Evolutionary conservation across 2,797 vertebrate species (phyloP).

Genomic region (Danionella dracula): DNA sequence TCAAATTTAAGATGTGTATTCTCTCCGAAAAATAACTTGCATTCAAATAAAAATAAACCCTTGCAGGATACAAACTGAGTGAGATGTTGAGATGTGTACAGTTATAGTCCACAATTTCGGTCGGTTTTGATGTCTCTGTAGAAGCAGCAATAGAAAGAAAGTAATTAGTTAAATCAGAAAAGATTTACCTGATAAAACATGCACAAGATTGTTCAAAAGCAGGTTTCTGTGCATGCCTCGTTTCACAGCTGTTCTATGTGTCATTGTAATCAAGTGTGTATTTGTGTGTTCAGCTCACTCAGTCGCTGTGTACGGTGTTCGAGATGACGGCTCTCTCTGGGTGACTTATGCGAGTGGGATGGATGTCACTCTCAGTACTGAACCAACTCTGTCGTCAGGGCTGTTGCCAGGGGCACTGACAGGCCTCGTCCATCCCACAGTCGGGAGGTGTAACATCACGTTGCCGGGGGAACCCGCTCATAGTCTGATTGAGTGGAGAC

Average conservation of each 20-base stretch:
- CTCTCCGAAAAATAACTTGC: too few species aligned
- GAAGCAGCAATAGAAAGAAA: too few species aligned
- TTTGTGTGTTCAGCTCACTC: conserved; percentile 64
- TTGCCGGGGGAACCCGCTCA: conserved; percentile 91
- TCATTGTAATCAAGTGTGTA: neutral
- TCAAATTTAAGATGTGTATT: too few species aligned
- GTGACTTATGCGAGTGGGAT: conserved; percentile 93
- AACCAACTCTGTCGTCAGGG: conserved; percentile 77
- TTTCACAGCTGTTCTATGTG: neutral
- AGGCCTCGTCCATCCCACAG: conserved; percentile 86
- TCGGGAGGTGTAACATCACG: conserved; percentile 96
- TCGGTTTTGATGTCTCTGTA: too few species aligned
- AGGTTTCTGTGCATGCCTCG: too few species aligned
- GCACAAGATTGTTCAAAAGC: too few species aligned
- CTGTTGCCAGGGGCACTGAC: conserved; percentile 60
- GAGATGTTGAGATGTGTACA: too few species aligned
- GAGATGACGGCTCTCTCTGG: conserved; percentile 86
- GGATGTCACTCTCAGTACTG: conserved; percentile 89
- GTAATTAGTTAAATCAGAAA: too few species aligned
- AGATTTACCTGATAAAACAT: too few species aligned
- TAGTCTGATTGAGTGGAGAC: conserved; percentile 95
- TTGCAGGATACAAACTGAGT: too few species aligned
- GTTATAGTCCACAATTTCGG: too few species aligned
- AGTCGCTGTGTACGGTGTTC: conserved; percentile 85
- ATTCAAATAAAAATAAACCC: too few species aligned